Base-by-base conservation (phyloP, 2,797 vertebrate species). In the Anableps anableps region DNA sequence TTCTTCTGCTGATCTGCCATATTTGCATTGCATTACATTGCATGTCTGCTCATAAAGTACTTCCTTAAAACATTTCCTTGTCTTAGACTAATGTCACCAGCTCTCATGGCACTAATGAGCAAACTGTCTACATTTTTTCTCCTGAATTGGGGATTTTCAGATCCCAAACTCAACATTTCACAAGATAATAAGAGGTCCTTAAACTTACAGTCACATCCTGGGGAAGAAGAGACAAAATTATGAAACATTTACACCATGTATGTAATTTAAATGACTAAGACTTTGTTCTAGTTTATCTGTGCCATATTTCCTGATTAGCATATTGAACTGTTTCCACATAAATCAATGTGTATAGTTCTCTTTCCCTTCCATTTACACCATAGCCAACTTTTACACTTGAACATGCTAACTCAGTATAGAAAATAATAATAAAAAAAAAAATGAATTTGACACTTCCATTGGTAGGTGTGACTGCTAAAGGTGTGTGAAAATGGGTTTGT, bases 381-480 rank as follows among this genome's bases (percentile, higher is more conserved):
- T 73, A 74, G 70, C 83, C 81, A 76, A 66, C 85, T 85, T 86
- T 87, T 86, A 83, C 88, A 88, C 83, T 80, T 88, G 74, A 82
- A 75, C 77, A 88, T 75, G 83, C 80, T 85, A 86, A 81, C 86
- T 88, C 81, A 84, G 80, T 68, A 74, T 76, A 50, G 79, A 85
- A 84, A 91, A 87, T 80, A 85, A 29, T 1, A 55, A 10, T 3
- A 64, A 6, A n/a, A n/a, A 53, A 26, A 53, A 53, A 91, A 50
- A 19, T 0, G 79, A 78, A 85, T 84, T 31, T 83, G 88, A 92
- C 92, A 92, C 93, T 80, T 92, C 78, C 16, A 71, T 77, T 85
- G 86, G 89, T 76, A 89, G 82, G 87, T 88, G 91, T 85, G 90
- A 88, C 84, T 88, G 89, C 58, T 72, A 48, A 82, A 90, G 89